Evolutionary conservation across 2,888 invertebrate genomes (phyloP).

Genomic region (Spodoptera littoralis): DNA sequence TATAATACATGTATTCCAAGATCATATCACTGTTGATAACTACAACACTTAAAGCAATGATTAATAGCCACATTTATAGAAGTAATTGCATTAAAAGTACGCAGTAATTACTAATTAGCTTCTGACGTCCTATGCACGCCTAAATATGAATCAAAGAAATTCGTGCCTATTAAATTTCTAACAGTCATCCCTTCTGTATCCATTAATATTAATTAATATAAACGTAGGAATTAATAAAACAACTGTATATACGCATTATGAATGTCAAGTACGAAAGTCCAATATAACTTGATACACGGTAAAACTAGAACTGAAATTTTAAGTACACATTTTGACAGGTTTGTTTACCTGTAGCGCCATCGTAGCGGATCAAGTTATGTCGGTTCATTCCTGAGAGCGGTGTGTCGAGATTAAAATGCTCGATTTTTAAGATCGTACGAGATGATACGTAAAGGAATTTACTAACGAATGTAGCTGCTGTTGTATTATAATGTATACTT

Average conservation of each 20-base stretch:
- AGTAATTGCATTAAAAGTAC: conserved; percentile 31
- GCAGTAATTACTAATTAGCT: conserved; percentile 37
- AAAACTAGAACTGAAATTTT: conserved; percentile 2
- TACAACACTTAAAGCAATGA: conserved; percentile 13
- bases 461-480: conserved; percentile 57
- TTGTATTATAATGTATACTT: conserved; percentile 49
- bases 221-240: conserved; percentile 52
- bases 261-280: conserved; percentile 27
- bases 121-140: conserved; percentile 23
- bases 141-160: conserved; percentile 48
- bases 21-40: neutral
- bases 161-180: conserved; percentile 48
- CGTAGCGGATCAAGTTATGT: conserved; percentile 5
- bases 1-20: too few relatives aligned
- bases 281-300: conserved; percentile 12
- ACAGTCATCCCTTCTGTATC: conserved; percentile 50
- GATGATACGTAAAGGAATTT: conserved; percentile 53
- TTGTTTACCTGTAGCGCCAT: conserved; percentile 10
- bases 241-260: conserved; percentile 48
- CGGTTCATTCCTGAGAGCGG: conserved; percentile 26
- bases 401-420: conserved; percentile 52
- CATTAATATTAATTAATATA: conserved; percentile 57
- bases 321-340: neutral
- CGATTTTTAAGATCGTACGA: conserved; percentile 51
- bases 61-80: conserved; percentile 25